Conservation (phyloP, 2,888 invertebrate species). For the Sericinus montela region DNA sequence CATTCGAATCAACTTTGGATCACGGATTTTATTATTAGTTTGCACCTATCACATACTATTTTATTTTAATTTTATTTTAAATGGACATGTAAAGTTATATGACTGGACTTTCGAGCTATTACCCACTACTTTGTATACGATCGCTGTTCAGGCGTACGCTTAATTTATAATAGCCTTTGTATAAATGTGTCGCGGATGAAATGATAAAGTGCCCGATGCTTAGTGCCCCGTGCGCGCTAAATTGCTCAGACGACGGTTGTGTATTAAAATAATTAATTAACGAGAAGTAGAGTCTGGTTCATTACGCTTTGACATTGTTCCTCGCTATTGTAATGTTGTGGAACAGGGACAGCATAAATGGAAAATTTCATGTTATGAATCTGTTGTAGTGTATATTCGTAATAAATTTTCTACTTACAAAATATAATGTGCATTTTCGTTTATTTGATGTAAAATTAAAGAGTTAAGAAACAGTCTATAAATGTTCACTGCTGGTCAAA, state of each 20-base stretch:
- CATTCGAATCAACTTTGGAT: too few relatives aligned
- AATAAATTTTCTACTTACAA: conserved; percentile 18
- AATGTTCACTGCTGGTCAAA: too few relatives aligned
- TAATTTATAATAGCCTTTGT: conserved; percentile 59
- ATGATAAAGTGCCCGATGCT: conserved; percentile 50
- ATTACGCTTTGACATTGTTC: conserved; percentile 20
- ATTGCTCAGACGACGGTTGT: conserved; percentile 35
- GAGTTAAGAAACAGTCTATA: too few relatives aligned
- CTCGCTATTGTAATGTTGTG: conserved; percentile 16
- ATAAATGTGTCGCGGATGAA: conserved; percentile 46
- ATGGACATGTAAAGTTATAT: not conserved
- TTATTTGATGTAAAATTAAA: not conserved
- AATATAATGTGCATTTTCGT: conserved; percentile 24
- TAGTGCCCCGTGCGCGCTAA: conserved; percentile 39
- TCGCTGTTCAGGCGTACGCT: conserved; percentile 35
- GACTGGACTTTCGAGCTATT: conserved; percentile 2
- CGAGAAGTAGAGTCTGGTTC: conserved; percentile 20
- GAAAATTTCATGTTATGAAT: conserved; percentile 11
- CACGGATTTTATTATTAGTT: too few relatives aligned
- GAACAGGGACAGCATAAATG: conserved; percentile 9
- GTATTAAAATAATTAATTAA: conserved; percentile 22
- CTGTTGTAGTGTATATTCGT: conserved; percentile 12
- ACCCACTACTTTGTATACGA: conserved; percentile 14
- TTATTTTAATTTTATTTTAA: not conserved
- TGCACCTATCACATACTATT: too few relatives aligned